Evolutionary conservation across 2,888 invertebrate species (phyloP).

Genomic region (Muscina levida): DNA sequence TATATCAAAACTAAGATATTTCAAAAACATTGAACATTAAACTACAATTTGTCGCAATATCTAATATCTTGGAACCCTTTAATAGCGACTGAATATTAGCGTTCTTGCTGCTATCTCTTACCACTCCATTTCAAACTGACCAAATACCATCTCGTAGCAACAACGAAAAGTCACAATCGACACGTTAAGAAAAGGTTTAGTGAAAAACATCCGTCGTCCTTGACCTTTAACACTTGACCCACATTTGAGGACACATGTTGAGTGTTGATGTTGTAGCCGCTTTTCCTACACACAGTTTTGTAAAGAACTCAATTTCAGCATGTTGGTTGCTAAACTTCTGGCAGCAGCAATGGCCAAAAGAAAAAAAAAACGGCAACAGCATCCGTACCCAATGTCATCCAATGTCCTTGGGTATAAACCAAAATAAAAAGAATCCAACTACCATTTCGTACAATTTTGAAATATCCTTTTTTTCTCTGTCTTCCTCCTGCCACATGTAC

Average conservation of each 20-base stretch:
- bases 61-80: too few relatives aligned
- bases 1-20: too few relatives aligned
- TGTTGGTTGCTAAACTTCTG: neutral
- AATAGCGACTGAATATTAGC: too few relatives aligned
- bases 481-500: constrained; percentile 48
- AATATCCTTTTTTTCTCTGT: constrained; percentile 48
- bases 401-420: constrained; percentile 52
- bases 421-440: constrained; percentile 15
- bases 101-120: too few relatives aligned
- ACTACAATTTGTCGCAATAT: too few relatives aligned
- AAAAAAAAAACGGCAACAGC: neutral
- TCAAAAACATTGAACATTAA: too few relatives aligned
- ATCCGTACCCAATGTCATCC: constrained; percentile 61
- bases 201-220: constrained; percentile 41
- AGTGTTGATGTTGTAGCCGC: neutral
- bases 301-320: neutral
- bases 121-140: too few relatives aligned
- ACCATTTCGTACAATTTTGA: constrained; percentile 50
- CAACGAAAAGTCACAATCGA: too few relatives aligned
- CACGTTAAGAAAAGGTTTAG: constrained; percentile 8
- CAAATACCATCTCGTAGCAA: too few relatives aligned
- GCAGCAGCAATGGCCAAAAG: neutral
- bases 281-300: constrained; percentile 9
- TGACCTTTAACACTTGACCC: constrained; percentile 63
- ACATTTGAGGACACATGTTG: constrained; percentile 35